Evolutionary conservation across 92 coral and sea anemone genomes (phyloP), one percentile per base, ranked within the genome.

Genomic region (Actinostola sp.): DNA sequence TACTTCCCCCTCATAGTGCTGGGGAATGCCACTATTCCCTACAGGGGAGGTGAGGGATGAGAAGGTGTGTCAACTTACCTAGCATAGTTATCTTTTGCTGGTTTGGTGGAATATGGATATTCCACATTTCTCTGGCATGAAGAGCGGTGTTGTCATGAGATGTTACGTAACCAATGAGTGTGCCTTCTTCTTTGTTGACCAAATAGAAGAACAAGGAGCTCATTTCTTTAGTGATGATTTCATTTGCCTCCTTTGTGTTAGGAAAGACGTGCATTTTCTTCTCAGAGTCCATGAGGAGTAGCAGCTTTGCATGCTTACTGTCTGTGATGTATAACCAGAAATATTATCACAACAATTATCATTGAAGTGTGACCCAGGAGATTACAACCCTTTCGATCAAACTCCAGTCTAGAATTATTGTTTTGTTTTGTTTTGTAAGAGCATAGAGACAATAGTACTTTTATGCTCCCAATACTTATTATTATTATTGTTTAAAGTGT

Each of bases 101-200:
- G 14, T 78, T 71, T 17, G 89, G 77, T 8, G 99, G 93, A 42
- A 95, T 75, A 43, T 86, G 92, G 6, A 92, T 81, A 59, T 86
- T 91, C 99, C 99, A 95, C 93, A 95, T 87, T 49, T 95, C 92
- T 68, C 57, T 72, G 42, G 88, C 92, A 63, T 25, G 84, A 39
- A 87, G 72, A 38, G 67, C 76, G 72, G 82, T 82, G 65, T 83
- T 70, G 11, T 71, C 89, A 17, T 57, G 63, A 16, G 89, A 70
- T 27, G 79, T 79, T 84, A 85, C 76, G 84, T 86, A 88, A 0
- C 99, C 99, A 59, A 71, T 84, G 55, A 95, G 42, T 21, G 70
- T 73, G 46, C 90, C 92, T 6, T 77, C 63, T 38, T 71, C 75
- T 72, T 81, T 83, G 57, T 87, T 84, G 14, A 86, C 92, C 63